These are phyloP conservation scores for Toxotes chatareus DNA, from an alignment of 2,113 vertebrate genomes.

Conservation along the genomic window DNA sequence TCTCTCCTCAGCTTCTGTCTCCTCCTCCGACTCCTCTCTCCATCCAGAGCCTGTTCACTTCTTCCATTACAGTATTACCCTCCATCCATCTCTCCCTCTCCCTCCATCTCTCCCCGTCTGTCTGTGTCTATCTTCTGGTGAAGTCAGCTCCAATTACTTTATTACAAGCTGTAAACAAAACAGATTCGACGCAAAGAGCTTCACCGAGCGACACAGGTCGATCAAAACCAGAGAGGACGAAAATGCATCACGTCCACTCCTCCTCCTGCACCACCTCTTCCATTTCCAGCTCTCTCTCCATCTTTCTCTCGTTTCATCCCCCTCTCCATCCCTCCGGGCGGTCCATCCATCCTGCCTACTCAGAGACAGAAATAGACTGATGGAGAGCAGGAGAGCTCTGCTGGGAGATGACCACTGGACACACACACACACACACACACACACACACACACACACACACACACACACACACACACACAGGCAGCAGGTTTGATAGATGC, in stretches of 20 bases:
- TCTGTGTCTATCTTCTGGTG: not conserved
- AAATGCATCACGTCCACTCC: not conserved
- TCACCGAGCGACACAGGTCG: constrained; percentile 24
- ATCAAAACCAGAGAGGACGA: constrained; percentile 7
- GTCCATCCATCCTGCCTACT: constrained; percentile 72
- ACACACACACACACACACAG: not conserved
- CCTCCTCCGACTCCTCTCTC: not conserved
- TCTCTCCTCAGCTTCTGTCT: not conserved
- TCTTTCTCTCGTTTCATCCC: constrained; percentile 8
- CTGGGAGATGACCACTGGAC: constrained; percentile 67
- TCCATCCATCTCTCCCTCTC: not conserved
- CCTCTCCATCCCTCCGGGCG: constrained; percentile 49
- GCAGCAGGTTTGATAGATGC: not conserved
- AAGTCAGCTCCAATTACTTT: constrained; percentile 49
- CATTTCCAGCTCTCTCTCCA: not conserved
- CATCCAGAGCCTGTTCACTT: not conserved
- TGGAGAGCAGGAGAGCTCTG: constrained; percentile 60
- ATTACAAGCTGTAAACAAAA: constrained; percentile 32
- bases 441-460: constrained; percentile 17
- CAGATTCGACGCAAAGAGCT: constrained; percentile 12
- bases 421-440: constrained; percentile 18
- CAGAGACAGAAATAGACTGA: constrained; percentile 74
- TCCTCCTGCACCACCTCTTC: not conserved
- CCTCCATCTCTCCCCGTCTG: not conserved
- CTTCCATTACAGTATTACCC: rapidly evolving